A percentile compares a stretch with the other conserved stretches of the same genome.
These are phyloP conservation scores for Sipha flava DNA, from an alignment of 1,140 invertebrate species.

Conservation along the genomic window DNA sequence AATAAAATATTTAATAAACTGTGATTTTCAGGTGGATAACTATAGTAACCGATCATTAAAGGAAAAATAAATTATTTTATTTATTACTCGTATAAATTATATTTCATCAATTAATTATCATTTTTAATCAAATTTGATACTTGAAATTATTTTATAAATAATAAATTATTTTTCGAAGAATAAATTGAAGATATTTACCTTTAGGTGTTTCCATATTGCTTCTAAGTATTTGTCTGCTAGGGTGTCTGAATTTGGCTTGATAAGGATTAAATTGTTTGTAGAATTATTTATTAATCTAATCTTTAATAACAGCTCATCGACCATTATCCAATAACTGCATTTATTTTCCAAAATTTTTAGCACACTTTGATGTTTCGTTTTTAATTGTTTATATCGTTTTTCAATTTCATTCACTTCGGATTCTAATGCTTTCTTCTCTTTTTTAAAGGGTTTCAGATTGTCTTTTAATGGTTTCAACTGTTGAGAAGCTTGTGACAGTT, in stretches of 20 bases:
- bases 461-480: constrained; percentile 14
- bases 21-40: too few species aligned
- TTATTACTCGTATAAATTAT: too few species aligned
- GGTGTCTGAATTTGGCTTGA: not conserved
- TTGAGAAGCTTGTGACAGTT: not conserved
- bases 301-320: not conserved
- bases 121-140: too few species aligned
- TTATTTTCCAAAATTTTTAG: not conserved
- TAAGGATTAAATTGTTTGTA: not conserved
- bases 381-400: constrained; percentile 9
- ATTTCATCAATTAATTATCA: too few species aligned
- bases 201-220: not conserved
- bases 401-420: not conserved
- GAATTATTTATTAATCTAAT: not conserved
- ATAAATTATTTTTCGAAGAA: too few species aligned
- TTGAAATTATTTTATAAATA: too few species aligned
- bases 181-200: not conserved
- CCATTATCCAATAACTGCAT: not conserved
- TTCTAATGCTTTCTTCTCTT: not conserved
- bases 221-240: not conserved
- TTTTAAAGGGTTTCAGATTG: not conserved
- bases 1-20: too few species aligned
- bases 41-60: too few species aligned
- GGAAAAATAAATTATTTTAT: too few species aligned
- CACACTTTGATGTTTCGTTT: not conserved